Evolutionary conservation across 1,140 invertebrate species (phyloP), one percentile per base, ranked within the genome.

Genomic region (Drosophila nannoptera): DNA sequence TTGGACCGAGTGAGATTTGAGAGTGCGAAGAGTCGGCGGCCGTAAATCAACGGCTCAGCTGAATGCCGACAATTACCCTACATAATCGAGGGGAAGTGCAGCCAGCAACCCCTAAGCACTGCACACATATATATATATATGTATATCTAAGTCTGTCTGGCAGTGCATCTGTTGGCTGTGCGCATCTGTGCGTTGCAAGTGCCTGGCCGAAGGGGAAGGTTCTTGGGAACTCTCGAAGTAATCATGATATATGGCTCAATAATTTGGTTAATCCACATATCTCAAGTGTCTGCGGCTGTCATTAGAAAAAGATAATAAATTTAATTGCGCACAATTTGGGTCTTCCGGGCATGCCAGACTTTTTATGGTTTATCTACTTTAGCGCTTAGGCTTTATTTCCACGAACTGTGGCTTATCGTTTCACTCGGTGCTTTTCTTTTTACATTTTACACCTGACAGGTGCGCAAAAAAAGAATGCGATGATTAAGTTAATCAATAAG

Each of bases 161-260:
- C 42, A 56, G 50, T 75, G 76, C 81, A 83, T 76, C 81, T 84
- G 73, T 68, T 33, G 54, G 62, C 56, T 43, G 45, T 60, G 12
- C 49, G 46, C 62, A 66, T 56, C 61, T 64, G 61, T 43, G 52
- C 29, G 60, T 55, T 56, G 42, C 66, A 69, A 69, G 67, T 64
- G 67, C 53, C 38, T 40, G 22, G 42, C 12, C 43, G 22, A 3
- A 22, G 22, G 22, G 22, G 22, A 22, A 22, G 22, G 22, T 22
- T 22, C 22, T 22, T 22, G 22, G 22, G 22, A 22, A 22, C 22
- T 43, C n/a, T 42, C 12, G 7, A 14, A 14, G 6, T 43, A 43
- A 7, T 12, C 6, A 14, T 14, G 12, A 43, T 43, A 7, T 16
- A 38, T 38, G 36, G 36, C 4, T 9, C 6, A 38, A 38, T 22